Evolutionary conservation across 2,888 invertebrate species (phyloP), one percentile per base, ranked within the genome.

Genomic region (Macrophya annulata): DNA sequence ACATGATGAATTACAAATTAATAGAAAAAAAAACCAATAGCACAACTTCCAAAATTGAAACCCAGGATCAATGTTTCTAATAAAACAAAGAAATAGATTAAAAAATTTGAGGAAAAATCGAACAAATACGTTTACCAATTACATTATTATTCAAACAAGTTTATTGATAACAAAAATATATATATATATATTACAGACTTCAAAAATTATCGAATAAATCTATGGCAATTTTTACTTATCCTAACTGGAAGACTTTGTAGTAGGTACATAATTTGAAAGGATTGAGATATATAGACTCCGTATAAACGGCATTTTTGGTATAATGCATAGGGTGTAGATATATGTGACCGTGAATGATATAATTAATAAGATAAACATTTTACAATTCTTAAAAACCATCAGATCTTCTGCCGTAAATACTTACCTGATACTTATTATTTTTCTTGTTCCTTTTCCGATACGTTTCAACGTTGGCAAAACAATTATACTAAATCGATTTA

Each of bases 161-260:
- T 77, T 77, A 77, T 77, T 77, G 55, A 51, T 77, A 77, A 77
- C 77, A 77, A 77, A n/a, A 77, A 77, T 31, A 55, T 17, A 48
- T 31, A 76, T 31, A 31, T 3, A 31, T 31, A 31, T 31, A 31
- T 31, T 2, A 51, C 77, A 55, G 55, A 10, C 17, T 31, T 10
- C 8, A 9, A 37, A 77, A 77, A 31, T 10, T 37, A 17, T 17
- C 6, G 5, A 55, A 37, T 51, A 37, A 37, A 37, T 55, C 17
- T 31, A 51, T n/a, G 51, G 37, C 51, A 8, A 31, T 77, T 55
- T 3, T 9, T 40, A 72, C 43, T 12, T 74, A 74, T 77, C 17
- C 77, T 77, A 55, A 37, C 37, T 77, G 77, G 51, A 77, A 77
- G 77, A 77, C 77, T 55, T 76, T 17, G 55, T 77, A 31, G 21